Conservation (phyloP, 2,888 invertebrate genomes). For the Drosophila mimetica region DNA sequence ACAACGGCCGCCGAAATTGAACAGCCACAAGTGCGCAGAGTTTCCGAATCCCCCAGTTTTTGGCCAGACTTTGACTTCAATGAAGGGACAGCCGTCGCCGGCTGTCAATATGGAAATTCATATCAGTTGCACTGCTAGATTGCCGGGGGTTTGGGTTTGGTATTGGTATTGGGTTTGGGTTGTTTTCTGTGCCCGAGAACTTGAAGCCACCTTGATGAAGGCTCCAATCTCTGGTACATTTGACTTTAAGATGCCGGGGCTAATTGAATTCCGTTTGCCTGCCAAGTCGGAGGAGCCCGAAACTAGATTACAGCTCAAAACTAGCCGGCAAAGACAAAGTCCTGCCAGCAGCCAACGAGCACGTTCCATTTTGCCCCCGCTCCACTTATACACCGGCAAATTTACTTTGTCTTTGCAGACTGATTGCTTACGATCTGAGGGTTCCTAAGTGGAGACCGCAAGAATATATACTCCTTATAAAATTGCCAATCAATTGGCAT, state of each 20-base stretch:
- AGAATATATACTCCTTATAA: not conserved
- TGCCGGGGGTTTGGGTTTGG: conserved; percentile 4
- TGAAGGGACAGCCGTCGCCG: conserved; percentile 60
- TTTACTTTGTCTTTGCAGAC: conserved; percentile 30
- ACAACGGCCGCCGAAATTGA: conserved; percentile 75
- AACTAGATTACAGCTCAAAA: conserved; percentile 62
- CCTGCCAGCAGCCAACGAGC: conserved; percentile 48
- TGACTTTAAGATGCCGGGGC: conserved; percentile 58
- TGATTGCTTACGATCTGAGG: conserved; percentile 4
- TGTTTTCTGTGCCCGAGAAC: not conserved
- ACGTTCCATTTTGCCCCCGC: conserved; percentile 44
- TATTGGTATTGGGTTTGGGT: not conserved
- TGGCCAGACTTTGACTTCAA: conserved; percentile 6
- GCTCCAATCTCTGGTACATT: conserved; percentile 19
- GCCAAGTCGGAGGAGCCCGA: conserved; percentile 26
- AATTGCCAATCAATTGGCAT: no score
- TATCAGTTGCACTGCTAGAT: conserved; percentile 64
- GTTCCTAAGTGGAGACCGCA: no score
- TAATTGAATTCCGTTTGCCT: conserved; percentile 63
- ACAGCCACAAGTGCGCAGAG: conserved; percentile 59
- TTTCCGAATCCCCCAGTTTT: conserved; percentile 8
- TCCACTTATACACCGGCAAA: conserved; percentile 3
- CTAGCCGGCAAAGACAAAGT: conserved; percentile 55
- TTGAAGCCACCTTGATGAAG: conserved; percentile 23
- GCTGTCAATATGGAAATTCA: conserved; percentile 79